Conservation (phyloP, 2,888 invertebrate genomes). For the Poecilobothrus nobilitatus region DNA sequence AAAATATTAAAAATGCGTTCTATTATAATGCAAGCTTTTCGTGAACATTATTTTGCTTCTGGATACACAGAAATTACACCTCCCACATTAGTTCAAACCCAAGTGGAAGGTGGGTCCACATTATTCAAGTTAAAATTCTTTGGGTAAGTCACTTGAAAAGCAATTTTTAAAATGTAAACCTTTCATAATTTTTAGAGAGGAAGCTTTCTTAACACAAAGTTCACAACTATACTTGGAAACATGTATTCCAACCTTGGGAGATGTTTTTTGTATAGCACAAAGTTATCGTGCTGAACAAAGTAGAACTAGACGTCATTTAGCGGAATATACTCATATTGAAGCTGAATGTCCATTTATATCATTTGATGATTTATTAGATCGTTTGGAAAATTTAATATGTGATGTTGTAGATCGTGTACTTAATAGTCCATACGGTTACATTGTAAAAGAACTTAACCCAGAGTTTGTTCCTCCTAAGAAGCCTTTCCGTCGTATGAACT, state of each 20-base stretch:
- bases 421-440: constrained; percentile 68
- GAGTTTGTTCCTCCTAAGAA: constrained; percentile 72
- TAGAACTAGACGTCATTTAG: constrained; percentile 89
- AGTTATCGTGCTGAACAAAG: constrained; percentile 98
- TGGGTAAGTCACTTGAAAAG: background rate
- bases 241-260: constrained; percentile 85
- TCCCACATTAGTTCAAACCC: constrained; percentile 96
- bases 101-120: constrained; percentile 98
- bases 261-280: constrained; percentile 95
- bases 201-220: constrained; percentile 93
- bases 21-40: constrained; percentile 62
- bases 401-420: constrained; percentile 91
- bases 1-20: constrained; percentile 86
- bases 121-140: constrained; percentile 71
- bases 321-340: constrained; percentile 97
- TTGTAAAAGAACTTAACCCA: constrained; percentile 87
- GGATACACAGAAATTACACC: constrained; percentile 92
- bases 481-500: constrained; percentile 92
- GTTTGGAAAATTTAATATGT: constrained; percentile 87
- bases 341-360: constrained; percentile 92
- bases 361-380: constrained; percentile 80
- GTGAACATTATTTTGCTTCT: constrained; percentile 68
- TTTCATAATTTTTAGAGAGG: constrained; percentile 49
- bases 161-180: constrained; percentile 10
- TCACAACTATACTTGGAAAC: constrained; percentile 98